Conservation (phyloP, 2,888 invertebrate genomes). For the Drosophila tripunctata region DNA sequence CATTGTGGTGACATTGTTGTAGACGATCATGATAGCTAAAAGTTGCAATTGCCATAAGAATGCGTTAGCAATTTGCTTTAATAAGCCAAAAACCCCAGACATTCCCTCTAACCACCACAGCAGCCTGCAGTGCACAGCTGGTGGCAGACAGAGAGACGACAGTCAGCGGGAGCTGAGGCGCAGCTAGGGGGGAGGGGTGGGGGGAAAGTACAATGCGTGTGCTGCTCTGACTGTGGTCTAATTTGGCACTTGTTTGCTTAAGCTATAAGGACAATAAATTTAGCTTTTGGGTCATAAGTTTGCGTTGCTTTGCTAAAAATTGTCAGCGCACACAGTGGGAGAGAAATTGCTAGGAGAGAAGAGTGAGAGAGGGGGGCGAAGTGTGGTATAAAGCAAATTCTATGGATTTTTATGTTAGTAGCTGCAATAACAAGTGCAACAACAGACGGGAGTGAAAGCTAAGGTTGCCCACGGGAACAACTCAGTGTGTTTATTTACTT, state of each 20-base stretch:
- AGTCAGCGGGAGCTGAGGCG: not conserved
- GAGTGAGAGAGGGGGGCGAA: not conserved
- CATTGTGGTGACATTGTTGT: slow-evolving; percentile 44
- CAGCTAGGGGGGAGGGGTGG: not conserved
- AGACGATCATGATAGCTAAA: slow-evolving; percentile 18
- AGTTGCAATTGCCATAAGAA: slow-evolving; percentile 30
- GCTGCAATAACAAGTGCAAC: slow-evolving; percentile 32
- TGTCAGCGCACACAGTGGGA: slow-evolving; percentile 21
- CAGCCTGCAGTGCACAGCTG: slow-evolving; percentile 46
- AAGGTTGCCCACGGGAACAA: slow-evolving; percentile 34
- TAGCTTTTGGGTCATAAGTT: slow-evolving; percentile 40
- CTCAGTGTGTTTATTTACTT: slow-evolving; percentile 31
- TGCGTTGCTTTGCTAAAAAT: slow-evolving; percentile 34
- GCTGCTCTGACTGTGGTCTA: slow-evolving; percentile 34
- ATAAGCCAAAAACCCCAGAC: slow-evolving; percentile 13
- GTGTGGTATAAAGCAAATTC: slow-evolving; percentile 47
- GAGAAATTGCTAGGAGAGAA: slow-evolving; percentile 2
- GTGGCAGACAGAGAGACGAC: slow-evolving; percentile 50
- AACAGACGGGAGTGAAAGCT: slow-evolving; percentile 7
- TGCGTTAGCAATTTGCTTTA: slow-evolving; percentile 31
- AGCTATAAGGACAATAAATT: slow-evolving; percentile 51
- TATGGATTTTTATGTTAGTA: slow-evolving; percentile 18
- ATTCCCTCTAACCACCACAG: not conserved
- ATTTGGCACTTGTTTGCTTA: slow-evolving; percentile 59
- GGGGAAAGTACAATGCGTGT: slow-evolving; percentile 8